Evolutionary conservation across 2,888 invertebrate species (phyloP), one percentile per base, ranked within the genome.

Genomic region (Pristionchus entomophagus): DNA sequence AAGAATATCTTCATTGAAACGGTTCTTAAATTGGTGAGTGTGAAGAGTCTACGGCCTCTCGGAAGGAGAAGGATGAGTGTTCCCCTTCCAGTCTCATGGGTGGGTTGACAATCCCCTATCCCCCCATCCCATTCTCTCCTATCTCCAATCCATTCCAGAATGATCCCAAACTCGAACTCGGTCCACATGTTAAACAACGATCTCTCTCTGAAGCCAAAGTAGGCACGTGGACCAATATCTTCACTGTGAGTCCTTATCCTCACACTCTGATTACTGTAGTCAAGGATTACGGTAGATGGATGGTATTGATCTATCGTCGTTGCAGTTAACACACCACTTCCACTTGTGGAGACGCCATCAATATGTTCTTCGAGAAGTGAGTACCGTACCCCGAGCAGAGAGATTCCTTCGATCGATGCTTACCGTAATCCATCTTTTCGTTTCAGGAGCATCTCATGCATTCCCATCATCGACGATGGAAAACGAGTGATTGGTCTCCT

Each of bases 191-290:
- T 56, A 89, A 89, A 77, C 88, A 90, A 80, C 87, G 90, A 26
- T 90, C 91, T 10, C 86, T 93, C 53, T 87, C 86, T n/a, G 89
- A 91, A 32, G 88, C 89, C 77, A 88, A 89, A 81, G 78, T 93
- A 62, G 93, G 93, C 85, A 91, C 91, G 22, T 92, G 93, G 92
- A 86, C 85, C 56, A 87, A 91, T 35, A 83, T 92, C 53, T 86
- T 88, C 53, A 89, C 90, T 87, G 92, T 92, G 51, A 77, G 87
- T 86, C 35, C 5, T 10, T 80, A 49, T n/a, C 29, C 26, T 53
- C 10, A 26, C n/a, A 41, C 38, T 26, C 38, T 6, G 22, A n/a
- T 32, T 84, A 80, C 73, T 14, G 45, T 73, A 26, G 62, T 10
- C 73, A 6, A 73, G 8, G 59, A 59, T 59, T 59, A 80, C 73